phyloP scores from a whole-genome alignment of 2,888 invertebrate species.

The Netelia inedita region DNA sequence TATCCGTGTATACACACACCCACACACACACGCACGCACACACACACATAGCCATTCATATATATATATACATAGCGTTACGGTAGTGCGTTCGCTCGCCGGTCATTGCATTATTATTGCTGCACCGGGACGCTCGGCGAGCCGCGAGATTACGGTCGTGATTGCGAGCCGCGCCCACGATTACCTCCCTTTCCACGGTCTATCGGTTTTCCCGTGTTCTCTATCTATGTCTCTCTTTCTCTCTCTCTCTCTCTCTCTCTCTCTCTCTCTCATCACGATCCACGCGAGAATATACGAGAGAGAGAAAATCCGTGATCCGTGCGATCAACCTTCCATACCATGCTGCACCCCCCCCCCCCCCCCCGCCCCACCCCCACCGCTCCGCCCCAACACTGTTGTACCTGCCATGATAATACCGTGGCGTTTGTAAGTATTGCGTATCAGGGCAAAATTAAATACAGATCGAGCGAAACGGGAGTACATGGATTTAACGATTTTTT shows the following conservation, averaged over 20 bases:
- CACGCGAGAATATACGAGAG: constrained; percentile 47
- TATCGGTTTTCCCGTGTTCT: constrained; percentile 73
- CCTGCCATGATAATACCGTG: constrained; percentile 45
- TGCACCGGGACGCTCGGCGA: constrained; percentile 70
- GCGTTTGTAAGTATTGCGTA: constrained; percentile 23
- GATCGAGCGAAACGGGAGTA: constrained; percentile 25
- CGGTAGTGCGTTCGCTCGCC: constrained; percentile 73
- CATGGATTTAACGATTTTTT: constrained; percentile 25
- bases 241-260: constrained; percentile 6
- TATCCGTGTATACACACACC: constrained; percentile 40
- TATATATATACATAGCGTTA: constrained; percentile 65
- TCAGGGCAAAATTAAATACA: constrained; percentile 54
- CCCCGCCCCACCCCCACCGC: no score
- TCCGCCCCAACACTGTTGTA: no score
- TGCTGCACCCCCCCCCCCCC: not conserved
- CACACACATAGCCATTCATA: not conserved
- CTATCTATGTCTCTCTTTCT: constrained; percentile 10
- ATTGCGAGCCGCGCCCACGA: constrained; percentile 80
- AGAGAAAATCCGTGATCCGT: constrained; percentile 45
- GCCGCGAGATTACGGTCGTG: constrained; percentile 73
- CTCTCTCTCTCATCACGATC: constrained; percentile 38
- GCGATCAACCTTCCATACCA: constrained; percentile 46
- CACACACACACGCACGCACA: not conserved
- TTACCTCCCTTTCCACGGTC: constrained; percentile 81
- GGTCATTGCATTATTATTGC: constrained; percentile 74